Evolutionary conservation across 1,140 invertebrate species (phyloP).

Genomic region (Delia radicum): DNA sequence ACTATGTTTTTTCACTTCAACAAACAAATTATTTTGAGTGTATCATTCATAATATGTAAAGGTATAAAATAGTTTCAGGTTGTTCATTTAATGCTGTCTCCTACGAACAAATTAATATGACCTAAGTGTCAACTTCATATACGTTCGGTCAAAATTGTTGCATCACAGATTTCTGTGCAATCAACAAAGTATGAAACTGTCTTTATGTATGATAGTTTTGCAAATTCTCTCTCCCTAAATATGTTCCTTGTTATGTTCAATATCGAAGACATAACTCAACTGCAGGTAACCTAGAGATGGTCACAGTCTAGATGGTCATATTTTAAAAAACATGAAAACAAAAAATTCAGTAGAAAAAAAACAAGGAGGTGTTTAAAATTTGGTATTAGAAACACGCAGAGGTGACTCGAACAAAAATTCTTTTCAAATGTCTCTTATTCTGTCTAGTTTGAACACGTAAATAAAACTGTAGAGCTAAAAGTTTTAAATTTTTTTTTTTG

Average conservation of each 20-base stretch:
- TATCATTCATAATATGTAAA: too few relatives aligned
- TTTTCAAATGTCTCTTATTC: not conserved
- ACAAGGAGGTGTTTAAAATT: not conserved
- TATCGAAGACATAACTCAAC: slow-evolving; percentile 1
- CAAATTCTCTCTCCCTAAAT: not conserved
- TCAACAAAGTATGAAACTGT: not conserved
- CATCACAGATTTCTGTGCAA: not conserved
- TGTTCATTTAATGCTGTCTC: slow-evolving; percentile 15
- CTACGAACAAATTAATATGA: slow-evolving; percentile 18
- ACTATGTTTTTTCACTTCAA: too few relatives aligned
- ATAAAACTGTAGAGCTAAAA: not conserved
- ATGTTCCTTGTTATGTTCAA: not conserved
- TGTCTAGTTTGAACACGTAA: not conserved
- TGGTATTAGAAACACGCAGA: slow-evolving; percentile 14
- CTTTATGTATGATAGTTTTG: not conserved
- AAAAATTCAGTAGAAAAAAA: not conserved
- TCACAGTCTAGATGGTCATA: not conserved
- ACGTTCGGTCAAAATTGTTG: slow-evolving; percentile 5
- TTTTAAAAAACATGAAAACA: not conserved
- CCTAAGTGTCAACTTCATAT: slow-evolving; percentile 12
- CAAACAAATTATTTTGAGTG: too few relatives aligned
- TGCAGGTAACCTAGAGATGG: not conserved
- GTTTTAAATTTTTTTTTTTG: not conserved
- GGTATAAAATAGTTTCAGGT: slow-evolving; percentile 16
- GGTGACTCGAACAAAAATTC: not conserved